Evolutionary conservation across 2,888 invertebrate genomes (phyloP).

Genomic region (Hirtodrosophila confusa): DNA sequence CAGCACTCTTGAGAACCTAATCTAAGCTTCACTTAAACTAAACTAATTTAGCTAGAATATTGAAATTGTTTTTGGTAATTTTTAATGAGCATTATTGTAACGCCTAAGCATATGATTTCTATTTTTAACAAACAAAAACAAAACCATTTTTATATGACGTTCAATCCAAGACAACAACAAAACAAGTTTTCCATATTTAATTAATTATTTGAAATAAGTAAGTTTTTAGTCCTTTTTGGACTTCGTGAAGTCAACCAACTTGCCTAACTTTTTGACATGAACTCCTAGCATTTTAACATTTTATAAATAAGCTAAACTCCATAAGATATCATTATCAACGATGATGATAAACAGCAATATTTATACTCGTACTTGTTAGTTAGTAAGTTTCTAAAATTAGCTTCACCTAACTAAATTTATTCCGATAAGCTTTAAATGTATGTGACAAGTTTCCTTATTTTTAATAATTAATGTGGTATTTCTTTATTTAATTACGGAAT

Average conservation of each 20-base stretch:
- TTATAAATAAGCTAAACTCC: slow-evolving; percentile 51
- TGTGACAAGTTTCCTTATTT: slow-evolving; percentile 14
- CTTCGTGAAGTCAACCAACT: slow-evolving; percentile 37
- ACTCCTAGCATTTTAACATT: slow-evolving; percentile 54
- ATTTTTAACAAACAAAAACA: slow-evolving; percentile 40
- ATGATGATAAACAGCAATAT: slow-evolving; percentile 44
- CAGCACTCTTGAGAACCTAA: slow-evolving; percentile 38
- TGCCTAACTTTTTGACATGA: slow-evolving; percentile 48
- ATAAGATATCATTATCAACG: slow-evolving; percentile 5
- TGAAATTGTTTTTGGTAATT: slow-evolving; percentile 70
- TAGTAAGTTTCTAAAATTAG: slow-evolving; percentile 58
- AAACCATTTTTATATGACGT: slow-evolving; percentile 46
- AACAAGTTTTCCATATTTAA: slow-evolving; percentile 73
- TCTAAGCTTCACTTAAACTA: slow-evolving; percentile 62
- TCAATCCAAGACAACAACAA: slow-evolving; percentile 64
- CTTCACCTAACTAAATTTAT: slow-evolving; percentile 46
- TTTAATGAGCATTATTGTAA: slow-evolving; percentile 10
- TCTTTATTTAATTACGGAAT: slow-evolving; percentile 26
- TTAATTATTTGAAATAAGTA: slow-evolving; percentile 43
- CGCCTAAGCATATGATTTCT: slow-evolving; percentile 48
- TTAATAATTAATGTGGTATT: slow-evolving; percentile 13
- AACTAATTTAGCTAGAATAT: slow-evolving; percentile 76
- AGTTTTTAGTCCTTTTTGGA: slow-evolving; percentile 52
- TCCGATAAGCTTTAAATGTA: slow-evolving; percentile 45
- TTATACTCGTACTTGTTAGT: slow-evolving; percentile 50